Evolutionary conservation across 2,888 invertebrate genomes (phyloP), one percentile per base, ranked within the genome.

Genomic region (Scelioninae gen. 2): DNA sequence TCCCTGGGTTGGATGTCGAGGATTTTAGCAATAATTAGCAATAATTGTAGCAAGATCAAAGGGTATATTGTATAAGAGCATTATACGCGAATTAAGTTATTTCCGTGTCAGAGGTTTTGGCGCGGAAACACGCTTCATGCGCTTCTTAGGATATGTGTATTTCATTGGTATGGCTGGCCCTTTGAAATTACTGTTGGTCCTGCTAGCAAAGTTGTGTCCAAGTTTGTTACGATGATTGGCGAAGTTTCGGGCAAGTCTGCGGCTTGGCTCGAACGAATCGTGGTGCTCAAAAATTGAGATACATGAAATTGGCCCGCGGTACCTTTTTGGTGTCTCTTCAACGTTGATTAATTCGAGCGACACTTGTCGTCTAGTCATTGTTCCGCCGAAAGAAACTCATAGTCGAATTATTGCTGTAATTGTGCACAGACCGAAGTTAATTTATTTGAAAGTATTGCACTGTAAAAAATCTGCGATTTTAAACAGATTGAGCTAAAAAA

Each of bases 11-110:
- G n/a, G n/a, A n/a, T n/a, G n/a, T n/a, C n/a, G n/a, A n/a, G n/a
- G n/a, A n/a, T n/a, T n/a, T 22, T 35, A 46, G 46, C 45, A 33
- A 58, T 58, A 45, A 58, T 58, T 58, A 58, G 45, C 46, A 11
- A 45, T 58, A 58, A 58, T 45, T 35, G n/a, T 45, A 45, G 57
- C 28, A 15, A 22, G 46, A 35, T 58, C 58, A 45, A 58, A 58
- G 45, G 35, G 37, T 39, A 11, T 15, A 46, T 58, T 58, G 22
- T 35, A 18, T 46, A 46, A 35, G 58, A 22, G 35, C 15, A 58
- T 58, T 58, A 58, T 18, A 11, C 31, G n/a, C 18, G 35, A 19
- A 43, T 35, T 33, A 58, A 58, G 45, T 58, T 57, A 31, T 9
- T 19, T 22, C 43, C n/a, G 43, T 45, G 31, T 45, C 35, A 13